Evolutionary conservation across 2,113 vertebrate genomes (phyloP).

Genomic region (Aphyosemion australe): DNA sequence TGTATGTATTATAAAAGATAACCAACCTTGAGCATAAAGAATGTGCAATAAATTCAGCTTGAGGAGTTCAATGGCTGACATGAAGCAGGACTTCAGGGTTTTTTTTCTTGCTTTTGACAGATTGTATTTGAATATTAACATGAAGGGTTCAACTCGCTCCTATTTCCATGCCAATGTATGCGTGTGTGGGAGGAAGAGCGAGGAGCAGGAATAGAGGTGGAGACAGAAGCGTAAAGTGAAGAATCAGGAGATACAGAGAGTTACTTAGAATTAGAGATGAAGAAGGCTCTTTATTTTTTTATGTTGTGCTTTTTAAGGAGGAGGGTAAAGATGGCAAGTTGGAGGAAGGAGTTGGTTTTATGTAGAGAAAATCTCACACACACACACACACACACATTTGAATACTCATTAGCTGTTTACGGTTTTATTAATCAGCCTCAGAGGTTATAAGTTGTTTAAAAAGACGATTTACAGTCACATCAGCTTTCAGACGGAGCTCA

Average conservation of each 20-base stretch:
- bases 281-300: constrained; percentile 16
- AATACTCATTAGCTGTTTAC: constrained; percentile 6
- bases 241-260: constrained; percentile 45
- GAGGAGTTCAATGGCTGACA: constrained; percentile 23
- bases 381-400: background rate
- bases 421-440: constrained; percentile 25
- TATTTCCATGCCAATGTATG: constrained; percentile 70
- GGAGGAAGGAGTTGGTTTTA: background rate
- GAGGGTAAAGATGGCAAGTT: constrained; percentile 1
- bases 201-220: constrained; percentile 45
- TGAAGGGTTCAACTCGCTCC: constrained; percentile 45
- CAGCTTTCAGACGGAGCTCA: constrained; percentile 16
- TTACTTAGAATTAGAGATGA: constrained; percentile 43
- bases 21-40: constrained; percentile 14
- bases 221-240: constrained; percentile 35
- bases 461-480: constrained; percentile 30
- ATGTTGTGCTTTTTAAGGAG: constrained; percentile 6
- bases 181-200: constrained; percentile 68
- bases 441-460: constrained; percentile 22
- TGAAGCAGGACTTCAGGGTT: constrained; percentile 24
- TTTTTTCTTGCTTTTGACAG: constrained; percentile 38
- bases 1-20: constrained; percentile 15
- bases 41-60: constrained; percentile 31
- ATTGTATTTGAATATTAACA: constrained; percentile 64
- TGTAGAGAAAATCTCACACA: constrained; percentile 15